A percentile compares a stretch with the other conserved stretches of the same genome.
Evolutionary conservation across 1,140 invertebrate genomes (phyloP).

Genomic region (Drosophila mauritiana): DNA sequence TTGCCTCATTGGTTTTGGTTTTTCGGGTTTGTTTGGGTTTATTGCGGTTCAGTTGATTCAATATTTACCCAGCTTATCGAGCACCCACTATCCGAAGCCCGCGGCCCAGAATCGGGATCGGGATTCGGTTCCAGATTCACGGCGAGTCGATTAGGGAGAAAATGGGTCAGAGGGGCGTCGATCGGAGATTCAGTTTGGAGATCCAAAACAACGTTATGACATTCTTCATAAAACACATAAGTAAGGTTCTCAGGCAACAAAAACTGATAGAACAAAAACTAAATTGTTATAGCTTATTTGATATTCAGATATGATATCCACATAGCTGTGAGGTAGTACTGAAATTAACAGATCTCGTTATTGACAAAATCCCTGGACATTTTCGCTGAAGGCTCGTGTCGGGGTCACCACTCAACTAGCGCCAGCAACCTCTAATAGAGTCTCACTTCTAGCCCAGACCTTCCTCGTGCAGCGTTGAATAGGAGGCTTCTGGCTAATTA

Average conservation of each 20-base stretch:
- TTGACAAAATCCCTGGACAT: not conserved
- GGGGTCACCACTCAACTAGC: not conserved
- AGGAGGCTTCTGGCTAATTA: constrained; percentile 37
- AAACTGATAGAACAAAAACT: too few relatives aligned
- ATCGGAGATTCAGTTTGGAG: not conserved
- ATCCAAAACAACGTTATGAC: not conserved
- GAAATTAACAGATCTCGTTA: not conserved
- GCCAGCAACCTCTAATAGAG: constrained; percentile 17
- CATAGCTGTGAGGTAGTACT: too few relatives aligned
- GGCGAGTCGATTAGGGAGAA: constrained; percentile 20
- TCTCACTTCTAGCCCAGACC: constrained; percentile 42
- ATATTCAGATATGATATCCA: too few relatives aligned
- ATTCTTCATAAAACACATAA: not conserved
- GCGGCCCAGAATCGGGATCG: not conserved
- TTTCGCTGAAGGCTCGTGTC: constrained; percentile 4
- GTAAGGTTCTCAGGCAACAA: not conserved
- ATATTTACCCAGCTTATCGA: constrained; percentile 70
- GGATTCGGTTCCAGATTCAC: constrained; percentile 16
- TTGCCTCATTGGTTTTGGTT: constrained; percentile 23
- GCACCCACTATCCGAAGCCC: constrained; percentile 47
- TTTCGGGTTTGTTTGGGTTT: constrained; percentile 14
- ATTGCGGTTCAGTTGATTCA: constrained; percentile 49
- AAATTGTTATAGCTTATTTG: too few relatives aligned
- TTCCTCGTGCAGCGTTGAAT: constrained; percentile 13
- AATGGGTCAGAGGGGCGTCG: constrained; percentile 25